Percentiles rank a stretch among this genome's conserved stretches.
These are phyloP conservation scores for Silurus glanis DNA, from an alignment of 2,113 vertebrate species.

Conservation along the genomic window DNA sequence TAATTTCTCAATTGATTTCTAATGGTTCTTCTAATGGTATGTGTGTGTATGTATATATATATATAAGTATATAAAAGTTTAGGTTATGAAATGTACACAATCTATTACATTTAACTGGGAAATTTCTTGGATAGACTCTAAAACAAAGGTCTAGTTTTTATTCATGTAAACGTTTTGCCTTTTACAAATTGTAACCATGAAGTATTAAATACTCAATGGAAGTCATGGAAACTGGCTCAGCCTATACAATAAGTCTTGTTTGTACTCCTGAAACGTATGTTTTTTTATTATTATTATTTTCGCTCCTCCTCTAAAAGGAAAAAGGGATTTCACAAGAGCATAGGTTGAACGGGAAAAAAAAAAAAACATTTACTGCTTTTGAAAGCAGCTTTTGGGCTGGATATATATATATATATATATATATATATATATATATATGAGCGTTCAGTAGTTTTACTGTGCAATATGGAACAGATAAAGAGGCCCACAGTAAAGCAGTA, in stretches of 20 bases:
- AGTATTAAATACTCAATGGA: neutral
- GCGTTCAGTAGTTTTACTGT: conserved; percentile 58
- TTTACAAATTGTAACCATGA: neutral
- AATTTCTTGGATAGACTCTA: neutral
- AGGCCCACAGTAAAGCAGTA: conserved; percentile 41
- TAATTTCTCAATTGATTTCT: too few relatives aligned
- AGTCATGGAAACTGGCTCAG: neutral
- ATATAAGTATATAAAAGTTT: too few relatives aligned
- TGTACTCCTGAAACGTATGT: neutral
- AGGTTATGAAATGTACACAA: too few relatives aligned
- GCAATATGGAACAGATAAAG: conserved; percentile 59
- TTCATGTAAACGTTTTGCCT: neutral
- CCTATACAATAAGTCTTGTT: neutral
- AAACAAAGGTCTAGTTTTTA: neutral
- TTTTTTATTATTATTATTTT: neutral
- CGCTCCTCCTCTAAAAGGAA: conserved; percentile 4
- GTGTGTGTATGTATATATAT: too few relatives aligned
- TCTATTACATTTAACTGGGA: too few relatives aligned
- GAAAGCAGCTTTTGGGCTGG: conserved; percentile 18
- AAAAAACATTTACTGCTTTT: conserved; percentile 48
- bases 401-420: conserved; percentile 37
- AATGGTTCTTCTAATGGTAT: too few relatives aligned
- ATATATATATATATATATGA: conserved; percentile 23
- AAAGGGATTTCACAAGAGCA: neutral
- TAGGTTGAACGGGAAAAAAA: conserved; percentile 18